Evolutionary conservation across 2,797 vertebrate genomes (phyloP).

Genomic region (Distichodus sexfasciatus): DNA sequence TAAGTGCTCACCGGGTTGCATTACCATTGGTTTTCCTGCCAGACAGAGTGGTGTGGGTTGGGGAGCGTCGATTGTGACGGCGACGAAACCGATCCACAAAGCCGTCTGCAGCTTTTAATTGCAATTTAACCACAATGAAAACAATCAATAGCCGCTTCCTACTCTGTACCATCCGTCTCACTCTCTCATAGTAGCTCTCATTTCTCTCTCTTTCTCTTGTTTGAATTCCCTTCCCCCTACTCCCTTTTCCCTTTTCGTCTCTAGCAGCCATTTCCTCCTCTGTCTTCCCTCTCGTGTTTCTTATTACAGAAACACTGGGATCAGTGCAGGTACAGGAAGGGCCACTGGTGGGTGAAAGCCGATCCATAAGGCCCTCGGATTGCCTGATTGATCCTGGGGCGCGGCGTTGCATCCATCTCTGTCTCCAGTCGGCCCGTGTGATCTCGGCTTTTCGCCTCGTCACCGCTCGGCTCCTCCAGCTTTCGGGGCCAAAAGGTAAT

Average conservation of each 20-base stretch:
- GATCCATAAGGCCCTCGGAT: conserved; percentile 60
- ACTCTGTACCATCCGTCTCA: not conserved
- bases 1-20: conserved; percentile 44
- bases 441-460: conserved; percentile 28
- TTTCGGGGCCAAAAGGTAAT: conserved; percentile 49
- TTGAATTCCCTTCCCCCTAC: not conserved
- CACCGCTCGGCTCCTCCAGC: conserved; percentile 46
- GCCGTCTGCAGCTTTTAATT: conserved; percentile 72
- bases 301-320: not conserved
- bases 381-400: conserved; percentile 64
- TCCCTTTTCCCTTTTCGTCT: not conserved
- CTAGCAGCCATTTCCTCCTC: conserved; percentile 22
- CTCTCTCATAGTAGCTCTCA: conserved; percentile 12
- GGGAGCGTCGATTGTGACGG: conserved; percentile 57
- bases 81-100: conserved; percentile 63
- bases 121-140: conserved; percentile 72
- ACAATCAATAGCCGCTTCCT: conserved; percentile 66
- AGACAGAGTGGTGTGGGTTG: conserved; percentile 41
- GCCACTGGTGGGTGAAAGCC: conserved; percentile 60
- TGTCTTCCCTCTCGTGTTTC: not conserved
- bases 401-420: conserved; percentile 63
- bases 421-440: conserved; percentile 44
- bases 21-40: conserved; percentile 40
- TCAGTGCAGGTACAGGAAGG: not conserved
- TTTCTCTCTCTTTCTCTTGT: conserved; percentile 13